Evolutionary conservation across 2,888 invertebrate species (phyloP), one percentile per base, ranked within the genome.

Genomic region (Scotopteryx bipunctaria): DNA sequence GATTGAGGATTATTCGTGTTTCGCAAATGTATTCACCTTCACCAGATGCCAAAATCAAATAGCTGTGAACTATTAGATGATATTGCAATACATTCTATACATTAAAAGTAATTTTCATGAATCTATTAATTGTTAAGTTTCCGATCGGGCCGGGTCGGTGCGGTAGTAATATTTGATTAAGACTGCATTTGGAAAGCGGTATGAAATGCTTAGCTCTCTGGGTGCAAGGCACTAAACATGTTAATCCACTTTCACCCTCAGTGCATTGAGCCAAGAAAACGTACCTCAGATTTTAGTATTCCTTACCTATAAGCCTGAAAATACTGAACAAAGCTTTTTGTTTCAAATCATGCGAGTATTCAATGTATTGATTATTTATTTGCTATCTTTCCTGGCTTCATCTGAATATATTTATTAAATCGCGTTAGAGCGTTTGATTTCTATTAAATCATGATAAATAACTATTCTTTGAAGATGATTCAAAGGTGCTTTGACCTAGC

Each of bases 211-310:
- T 68, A 68, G 64, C 46, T 65, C 67, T 58, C 8, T 19, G 40
- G 70, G 66, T 65, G 66, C 66, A 58, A 69, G 64, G 57, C 63
- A 67, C 64, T 65, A 69, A 76, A 71, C 78, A 63, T 64, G 74
- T 69, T 68, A 67, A 66, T 73, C 75, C 70, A 85, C 87, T 86
- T 87, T 86, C 86, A 77, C 85, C 69, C 60, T 67, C 55, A 59
- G 61, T 64, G 65, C 64, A 68, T 67, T 48, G 55, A 47, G 38
- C 31, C 36, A 41, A 56, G 37, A 32, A 38, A 38, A 44, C 27
- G 4, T 21, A 6, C 33, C n/a, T n/a, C n/a, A n/a, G n/a, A n/a
- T n/a, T n/a, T n/a, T n/a, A n/a, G n/a, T n/a, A n/a, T n/a, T n/a
- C n/a, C n/a, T n/a, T n/a, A n/a, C n/a, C n/a, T n/a, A n/a, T n/a